phyloP scores from a whole-genome alignment of 2,888 invertebrate genomes.

The Odontomyia ornata region DNA sequence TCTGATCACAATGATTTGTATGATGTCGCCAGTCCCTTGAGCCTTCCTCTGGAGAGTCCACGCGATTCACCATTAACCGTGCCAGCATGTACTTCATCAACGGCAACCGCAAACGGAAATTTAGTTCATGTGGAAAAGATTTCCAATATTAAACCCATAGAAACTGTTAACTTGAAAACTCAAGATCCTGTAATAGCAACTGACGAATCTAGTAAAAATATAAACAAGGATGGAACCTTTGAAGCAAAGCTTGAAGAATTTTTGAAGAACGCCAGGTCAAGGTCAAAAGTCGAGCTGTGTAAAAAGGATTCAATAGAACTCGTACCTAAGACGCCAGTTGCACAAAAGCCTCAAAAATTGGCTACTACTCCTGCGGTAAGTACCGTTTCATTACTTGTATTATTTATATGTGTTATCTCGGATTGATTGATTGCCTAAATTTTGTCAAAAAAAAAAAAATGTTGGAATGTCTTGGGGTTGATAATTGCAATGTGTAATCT shows the following conservation, averaged over 20 bases:
- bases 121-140: no score
- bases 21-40: constrained; percentile 59
- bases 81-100: neutral
- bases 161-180: no score
- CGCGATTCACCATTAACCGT: constrained; percentile 47
- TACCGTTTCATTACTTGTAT: constrained; percentile 28
- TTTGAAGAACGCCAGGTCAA: constrained; percentile 58
- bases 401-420: neutral
- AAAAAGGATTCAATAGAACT: constrained; percentile 22
- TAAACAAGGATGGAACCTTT: constrained; percentile 55
- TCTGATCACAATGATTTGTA: constrained; percentile 50
- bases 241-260: constrained; percentile 60
- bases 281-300: constrained; percentile 54
- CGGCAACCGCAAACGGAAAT: no score
- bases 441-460: no score
- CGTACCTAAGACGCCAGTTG: neutral
- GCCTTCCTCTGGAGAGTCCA: constrained; percentile 56
- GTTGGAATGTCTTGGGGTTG: no score
- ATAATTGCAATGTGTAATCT: no score
- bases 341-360: constrained; percentile 5
- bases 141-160: no score
- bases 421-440: no score
- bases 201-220: no score
- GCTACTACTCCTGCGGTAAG: constrained; percentile 57
- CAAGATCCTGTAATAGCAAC: no score